These are phyloP conservation scores for Tursiops truncatus DNA, from an alignment of 2,113 vertebrate species.

Conservation along the genomic window DNA sequence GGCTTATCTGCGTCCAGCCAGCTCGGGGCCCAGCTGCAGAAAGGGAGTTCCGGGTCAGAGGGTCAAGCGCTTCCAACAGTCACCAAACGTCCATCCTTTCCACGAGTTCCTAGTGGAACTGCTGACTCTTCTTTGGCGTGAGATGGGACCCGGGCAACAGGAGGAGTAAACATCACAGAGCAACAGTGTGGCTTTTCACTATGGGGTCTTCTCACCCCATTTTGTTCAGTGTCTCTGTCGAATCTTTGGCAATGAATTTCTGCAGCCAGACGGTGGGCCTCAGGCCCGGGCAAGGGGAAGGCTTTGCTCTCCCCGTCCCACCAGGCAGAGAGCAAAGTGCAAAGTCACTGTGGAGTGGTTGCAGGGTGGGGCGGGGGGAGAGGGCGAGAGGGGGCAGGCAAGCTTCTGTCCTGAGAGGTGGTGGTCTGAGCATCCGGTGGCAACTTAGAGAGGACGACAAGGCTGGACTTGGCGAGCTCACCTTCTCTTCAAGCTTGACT, in stretches of 20 bases:
- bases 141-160: not conserved
- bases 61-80: not conserved
- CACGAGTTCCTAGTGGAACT: not conserved
- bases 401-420: not conserved
- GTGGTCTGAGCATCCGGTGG: not conserved
- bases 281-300: not conserved
- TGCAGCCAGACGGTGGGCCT: not conserved
- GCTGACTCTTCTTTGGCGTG: conserved; percentile 62
- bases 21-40: not conserved
- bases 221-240: not conserved
- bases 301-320: not conserved
- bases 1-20: not conserved
- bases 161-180: not conserved
- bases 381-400: not conserved
- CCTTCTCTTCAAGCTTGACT: not conserved
- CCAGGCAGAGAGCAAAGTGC: conserved; percentile 43
- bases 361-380: too few relatives aligned
- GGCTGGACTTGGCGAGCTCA: not conserved
- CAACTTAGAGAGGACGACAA: not conserved
- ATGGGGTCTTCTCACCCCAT: not conserved
- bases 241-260: conserved; percentile 68
- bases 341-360: not conserved
- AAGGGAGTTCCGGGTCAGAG: not conserved
- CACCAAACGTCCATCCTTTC: not conserved
- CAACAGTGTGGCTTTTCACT: not conserved